Conservation (phyloP, 2,888 invertebrate genomes). For the Rhagonycha lutea region DNA sequence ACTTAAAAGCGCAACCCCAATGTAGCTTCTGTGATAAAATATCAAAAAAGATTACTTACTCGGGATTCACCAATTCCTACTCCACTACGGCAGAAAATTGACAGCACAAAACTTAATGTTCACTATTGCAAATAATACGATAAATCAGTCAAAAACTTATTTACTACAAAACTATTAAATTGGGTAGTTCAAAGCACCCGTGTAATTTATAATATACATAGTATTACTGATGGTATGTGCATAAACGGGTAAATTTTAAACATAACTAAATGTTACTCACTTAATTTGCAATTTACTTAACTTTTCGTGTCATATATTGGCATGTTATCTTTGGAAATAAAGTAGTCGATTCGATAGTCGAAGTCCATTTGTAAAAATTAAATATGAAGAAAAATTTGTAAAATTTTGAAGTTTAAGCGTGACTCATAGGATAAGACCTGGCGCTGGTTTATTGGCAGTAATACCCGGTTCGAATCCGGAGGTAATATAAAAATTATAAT, state of each 20-base stretch:
- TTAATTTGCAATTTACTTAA: no score
- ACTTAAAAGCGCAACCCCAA: slow-evolving; percentile 35
- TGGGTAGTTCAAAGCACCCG: not conserved
- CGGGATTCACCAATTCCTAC: slow-evolving; percentile 27
- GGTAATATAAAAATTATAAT: no score
- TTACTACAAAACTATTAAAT: not conserved
- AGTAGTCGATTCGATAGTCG: no score
- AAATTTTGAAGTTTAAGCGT: no score
- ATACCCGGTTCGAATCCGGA: no score
- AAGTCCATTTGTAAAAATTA: no score
- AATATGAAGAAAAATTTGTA: no score
- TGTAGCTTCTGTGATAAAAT: slow-evolving; percentile 38
- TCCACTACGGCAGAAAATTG: slow-evolving; percentile 32
- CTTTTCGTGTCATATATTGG: no score
- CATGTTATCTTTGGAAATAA: no score
- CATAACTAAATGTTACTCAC: not conserved
- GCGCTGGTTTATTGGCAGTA: no score
- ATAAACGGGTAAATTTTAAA: not conserved
- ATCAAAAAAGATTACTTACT: slow-evolving; percentile 34
- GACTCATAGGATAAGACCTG: no score
- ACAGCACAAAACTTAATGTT: slow-evolving; percentile 31
- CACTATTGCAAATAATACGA: slow-evolving; percentile 22
- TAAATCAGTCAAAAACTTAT: slow-evolving; percentile 13
- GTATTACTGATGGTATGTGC: not conserved
- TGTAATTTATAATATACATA: not conserved